Percentiles rank a stretch among this genome's conserved stretches.
These are phyloP conservation scores for Mylabris sibirica DNA, from an alignment of 2,888 invertebrate species.

Conservation along the genomic window DNA sequence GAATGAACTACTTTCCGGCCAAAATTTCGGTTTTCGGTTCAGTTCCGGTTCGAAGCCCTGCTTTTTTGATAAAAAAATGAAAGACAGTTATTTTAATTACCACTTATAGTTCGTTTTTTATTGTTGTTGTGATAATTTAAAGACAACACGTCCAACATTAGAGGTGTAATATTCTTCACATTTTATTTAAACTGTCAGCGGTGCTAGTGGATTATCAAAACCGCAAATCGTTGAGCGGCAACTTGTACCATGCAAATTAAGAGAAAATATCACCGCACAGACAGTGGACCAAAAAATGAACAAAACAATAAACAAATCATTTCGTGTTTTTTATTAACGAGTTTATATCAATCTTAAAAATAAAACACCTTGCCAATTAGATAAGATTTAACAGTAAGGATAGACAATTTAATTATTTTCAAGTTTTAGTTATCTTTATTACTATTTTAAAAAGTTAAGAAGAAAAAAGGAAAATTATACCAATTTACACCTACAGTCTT, in stretches of 20 bases:
- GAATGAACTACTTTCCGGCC: too few species aligned
- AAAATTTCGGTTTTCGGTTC: too few species aligned
- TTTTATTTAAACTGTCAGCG: slow-evolving; percentile 20
- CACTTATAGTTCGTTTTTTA: neutral
- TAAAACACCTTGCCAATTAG: neutral
- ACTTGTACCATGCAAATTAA: slow-evolving; percentile 21
- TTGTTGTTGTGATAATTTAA: neutral
- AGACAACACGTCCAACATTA: neutral
- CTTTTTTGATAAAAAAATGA: too few species aligned
- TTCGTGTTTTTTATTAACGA: neutral
- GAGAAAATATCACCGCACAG: slow-evolving; percentile 2
- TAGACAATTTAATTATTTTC: neutral
- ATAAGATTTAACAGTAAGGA: neutral
- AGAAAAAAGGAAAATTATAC: neutral
- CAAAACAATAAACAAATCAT: neutral
- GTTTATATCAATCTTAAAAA: neutral
- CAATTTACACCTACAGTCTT: neutral
- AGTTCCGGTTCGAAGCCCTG: too few species aligned
- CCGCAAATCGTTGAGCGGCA: slow-evolving; percentile 20
- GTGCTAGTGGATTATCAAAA: slow-evolving; percentile 16
- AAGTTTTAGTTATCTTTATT: neutral
- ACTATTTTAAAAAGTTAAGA: neutral
- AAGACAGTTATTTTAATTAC: neutral
- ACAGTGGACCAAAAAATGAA: neutral
- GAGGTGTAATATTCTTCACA: slow-evolving; percentile 16